Evolutionary conservation across 92 coral and sea anemone genomes (phyloP), one percentile per base, ranked within the genome.

Genomic region (Galaxea fascicularis): DNA sequence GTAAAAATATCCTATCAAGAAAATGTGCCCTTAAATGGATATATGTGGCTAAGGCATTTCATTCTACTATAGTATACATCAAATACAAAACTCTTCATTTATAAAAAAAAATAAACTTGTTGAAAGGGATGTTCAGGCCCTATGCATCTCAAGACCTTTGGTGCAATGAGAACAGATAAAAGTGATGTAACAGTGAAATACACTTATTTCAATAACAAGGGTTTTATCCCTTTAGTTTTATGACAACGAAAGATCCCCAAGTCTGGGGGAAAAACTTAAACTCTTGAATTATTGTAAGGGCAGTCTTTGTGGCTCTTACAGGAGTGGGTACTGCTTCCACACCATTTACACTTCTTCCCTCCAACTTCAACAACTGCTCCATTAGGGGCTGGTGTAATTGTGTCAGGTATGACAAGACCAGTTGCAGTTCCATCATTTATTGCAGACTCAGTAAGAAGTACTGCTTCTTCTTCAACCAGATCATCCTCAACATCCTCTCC

Each of bases 271-370:
- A 45, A 69, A 26, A 15, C 52, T 9, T 69, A 31, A n/a, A 31
- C 46, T 68, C 82, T 80, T 52, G 12, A 67, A 16, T 26, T 82
- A 60, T 68, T 88, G 18, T 31, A 52, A 4, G 84, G 89, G 72
- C 89, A 66, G 62, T 88, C 92, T 54, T 76, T 88, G 77, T 84
- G 92, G 70, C 92, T 88, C 49, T 76, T 83, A 17, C 92, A 46
- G 8, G 29, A 10, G 46, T 88, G 92, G 8, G n/a, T n/a, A n/a
- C n/a, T n/a, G n/a, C n/a, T 88, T n/a, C 84, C 78, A 77, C 92
- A 84, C 92, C 89, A 88, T 76, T 88, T 88, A 35, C 92, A 88
- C 25, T 35, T 65, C 45, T 66, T 59, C 35, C 92, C 92, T 51
- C 91, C 91, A 35, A 88, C 64, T 35, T 25, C 60, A 10, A 87